Evolutionary conservation across 2,797 vertebrate species (phyloP).

Genomic region (Lagorchestes hirsutus): DNA sequence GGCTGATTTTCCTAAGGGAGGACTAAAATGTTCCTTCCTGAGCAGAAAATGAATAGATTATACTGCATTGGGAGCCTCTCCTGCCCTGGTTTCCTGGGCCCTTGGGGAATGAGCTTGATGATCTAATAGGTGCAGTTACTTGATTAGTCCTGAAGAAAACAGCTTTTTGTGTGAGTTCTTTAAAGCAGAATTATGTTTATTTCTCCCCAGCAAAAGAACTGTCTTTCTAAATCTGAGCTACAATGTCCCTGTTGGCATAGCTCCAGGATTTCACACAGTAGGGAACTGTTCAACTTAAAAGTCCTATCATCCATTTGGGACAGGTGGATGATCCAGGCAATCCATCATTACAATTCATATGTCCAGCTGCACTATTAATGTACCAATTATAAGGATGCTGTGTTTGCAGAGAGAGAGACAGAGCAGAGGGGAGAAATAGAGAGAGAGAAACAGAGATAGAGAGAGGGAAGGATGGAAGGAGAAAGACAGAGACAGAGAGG

Average conservation of each 20-base stretch:
- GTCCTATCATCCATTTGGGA: conserved; percentile 50
- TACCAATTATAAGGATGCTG: conserved; percentile 37
- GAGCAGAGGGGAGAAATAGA: not conserved
- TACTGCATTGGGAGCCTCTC: conserved; percentile 61
- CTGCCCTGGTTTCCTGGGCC: conserved; percentile 73
- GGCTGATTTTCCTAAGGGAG: conserved; percentile 10
- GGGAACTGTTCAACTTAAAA: conserved; percentile 63
- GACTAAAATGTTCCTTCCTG: conserved; percentile 20
- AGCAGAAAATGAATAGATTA: conserved; percentile 70
- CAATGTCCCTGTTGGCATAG: conserved; percentile 50
- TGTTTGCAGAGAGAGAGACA: not conserved
- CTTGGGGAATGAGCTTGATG: conserved; percentile 64
- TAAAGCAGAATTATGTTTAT: conserved; percentile 60
- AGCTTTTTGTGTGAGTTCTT: conserved; percentile 46
- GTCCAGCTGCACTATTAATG: not conserved
- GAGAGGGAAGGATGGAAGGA: conserved; percentile 11
- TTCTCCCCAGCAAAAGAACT: conserved; percentile 63
- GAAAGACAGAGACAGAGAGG: too few relatives aligned
- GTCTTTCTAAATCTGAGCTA: conserved; percentile 25
- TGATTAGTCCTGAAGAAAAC: conserved; percentile 50
- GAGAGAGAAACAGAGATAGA: not conserved
- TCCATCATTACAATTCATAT: conserved; percentile 28
- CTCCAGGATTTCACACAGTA: conserved; percentile 35
- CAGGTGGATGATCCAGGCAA: conserved; percentile 63
- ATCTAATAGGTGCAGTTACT: conserved; percentile 59